A percentile compares a stretch with the other conserved stretches of the same genome.
These are phyloP conservation scores for Cepaea hortensis DNA, from an alignment of 2,888 invertebrate genomes.

Conservation along the genomic window DNA sequence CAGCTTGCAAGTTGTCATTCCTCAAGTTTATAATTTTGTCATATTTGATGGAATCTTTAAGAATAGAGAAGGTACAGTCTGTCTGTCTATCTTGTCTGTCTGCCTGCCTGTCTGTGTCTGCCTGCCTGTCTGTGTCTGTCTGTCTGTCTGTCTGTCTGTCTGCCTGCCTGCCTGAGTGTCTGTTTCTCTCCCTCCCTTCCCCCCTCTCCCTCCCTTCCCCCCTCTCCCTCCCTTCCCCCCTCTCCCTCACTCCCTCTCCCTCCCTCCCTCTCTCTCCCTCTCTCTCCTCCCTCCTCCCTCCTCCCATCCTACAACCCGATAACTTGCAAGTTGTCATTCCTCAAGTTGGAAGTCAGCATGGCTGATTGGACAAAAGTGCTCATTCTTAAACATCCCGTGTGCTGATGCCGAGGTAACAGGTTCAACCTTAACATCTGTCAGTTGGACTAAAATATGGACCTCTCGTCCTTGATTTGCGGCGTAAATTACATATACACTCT, in stretches of 20 bases:
- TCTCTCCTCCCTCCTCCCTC: background rate
- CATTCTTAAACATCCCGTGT: too few species aligned
- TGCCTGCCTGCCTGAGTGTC: background rate
- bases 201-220: background rate
- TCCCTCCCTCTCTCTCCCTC: background rate
- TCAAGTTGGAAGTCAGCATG: constrained; percentile 79
- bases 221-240: background rate
- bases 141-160: background rate
- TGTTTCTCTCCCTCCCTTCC: background rate
- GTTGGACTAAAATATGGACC: too few species aligned
- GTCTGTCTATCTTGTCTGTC: background rate
- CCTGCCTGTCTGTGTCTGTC: background rate
- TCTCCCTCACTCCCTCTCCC: background rate
- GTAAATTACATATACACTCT: too few species aligned
- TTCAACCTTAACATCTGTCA: too few species aligned
- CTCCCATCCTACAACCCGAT: constrained; percentile 82
- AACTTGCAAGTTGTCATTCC: constrained; percentile 83
- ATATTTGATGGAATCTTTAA: constrained; percentile 88
- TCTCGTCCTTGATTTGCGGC: too few species aligned
- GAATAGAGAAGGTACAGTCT: constrained; percentile 59
- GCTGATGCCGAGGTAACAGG: too few species aligned
- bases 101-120: background rate
- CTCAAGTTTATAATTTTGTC: constrained; percentile 92
- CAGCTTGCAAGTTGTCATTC: constrained; percentile 82
- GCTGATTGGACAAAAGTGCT: background rate